Percentiles rank a stretch among this genome's conserved stretches.
Evolutionary conservation across 2,888 invertebrate species (phyloP).

Genomic region (Leucozona laternaria): DNA sequence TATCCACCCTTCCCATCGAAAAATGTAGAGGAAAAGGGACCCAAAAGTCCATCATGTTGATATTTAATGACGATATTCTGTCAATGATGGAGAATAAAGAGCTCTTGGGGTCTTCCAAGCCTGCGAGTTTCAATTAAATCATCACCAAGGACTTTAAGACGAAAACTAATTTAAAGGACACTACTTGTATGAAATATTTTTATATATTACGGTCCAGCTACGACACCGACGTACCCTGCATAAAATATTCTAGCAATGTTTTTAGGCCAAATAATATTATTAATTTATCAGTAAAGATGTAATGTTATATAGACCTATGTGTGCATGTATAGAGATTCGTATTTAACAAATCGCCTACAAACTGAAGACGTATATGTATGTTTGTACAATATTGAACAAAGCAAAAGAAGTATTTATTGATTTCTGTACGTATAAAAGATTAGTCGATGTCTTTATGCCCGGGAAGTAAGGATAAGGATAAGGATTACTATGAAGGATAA

Average conservation of each 20-base stretch:
- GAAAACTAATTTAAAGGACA: slow-evolving; percentile 5
- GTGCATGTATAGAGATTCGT: slow-evolving; percentile 1
- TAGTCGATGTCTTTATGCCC: background rate
- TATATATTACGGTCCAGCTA: slow-evolving; percentile 16
- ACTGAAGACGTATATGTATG: slow-evolving; percentile 38
- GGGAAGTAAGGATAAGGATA: background rate
- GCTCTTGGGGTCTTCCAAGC: background rate
- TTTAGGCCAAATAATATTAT: slow-evolving; percentile 31
- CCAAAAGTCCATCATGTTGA: background rate
- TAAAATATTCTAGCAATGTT: slow-evolving; percentile 35
- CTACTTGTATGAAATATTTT: background rate
- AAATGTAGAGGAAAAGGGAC: background rate
- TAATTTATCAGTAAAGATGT: slow-evolving; percentile 62
- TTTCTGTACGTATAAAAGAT: slow-evolving; percentile 17
- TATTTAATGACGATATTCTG: background rate
- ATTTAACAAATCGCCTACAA: slow-evolving; percentile 59
- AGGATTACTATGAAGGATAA: background rate
- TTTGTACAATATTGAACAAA: slow-evolving; percentile 32
- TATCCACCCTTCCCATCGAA: too few species aligned
- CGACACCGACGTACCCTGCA: slow-evolving; percentile 41
- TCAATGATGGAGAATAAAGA: background rate
- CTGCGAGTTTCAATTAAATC: slow-evolving; percentile 57
- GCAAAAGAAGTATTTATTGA: slow-evolving; percentile 48
- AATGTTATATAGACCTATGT: background rate
- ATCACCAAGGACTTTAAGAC: slow-evolving; percentile 12